Conservation (phyloP, 2,113 vertebrate genomes). For the Monopterus albus region DNA sequence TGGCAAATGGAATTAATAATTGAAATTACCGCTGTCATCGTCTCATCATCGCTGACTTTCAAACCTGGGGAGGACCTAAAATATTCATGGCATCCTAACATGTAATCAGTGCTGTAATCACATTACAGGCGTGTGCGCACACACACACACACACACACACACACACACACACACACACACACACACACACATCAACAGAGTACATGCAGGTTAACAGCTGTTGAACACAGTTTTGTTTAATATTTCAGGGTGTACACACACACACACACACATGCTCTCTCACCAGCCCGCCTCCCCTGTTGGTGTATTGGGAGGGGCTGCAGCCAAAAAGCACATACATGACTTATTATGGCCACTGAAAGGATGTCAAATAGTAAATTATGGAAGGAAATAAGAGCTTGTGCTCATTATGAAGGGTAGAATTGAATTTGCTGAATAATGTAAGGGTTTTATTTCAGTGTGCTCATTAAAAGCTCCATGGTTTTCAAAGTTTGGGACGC, state of each 20-base stretch:
- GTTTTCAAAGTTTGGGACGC: slow-evolving; percentile 5
- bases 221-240: slow-evolving; percentile 56
- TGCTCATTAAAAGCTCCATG: slow-evolving; percentile 38
- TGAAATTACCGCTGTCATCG: slow-evolving; percentile 14
- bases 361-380: slow-evolving; percentile 30
- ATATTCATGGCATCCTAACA: slow-evolving; percentile 52
- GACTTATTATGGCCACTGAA: slow-evolving; percentile 55
- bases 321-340: slow-evolving; percentile 42
- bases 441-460: slow-evolving; percentile 12
- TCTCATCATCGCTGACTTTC: slow-evolving; percentile 34
- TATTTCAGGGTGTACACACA: slow-evolving; percentile 55
- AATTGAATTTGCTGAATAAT: slow-evolving; percentile 14
- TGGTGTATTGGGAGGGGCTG: slow-evolving; percentile 9
- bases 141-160: slow-evolving; percentile 17
- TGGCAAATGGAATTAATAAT: slow-evolving; percentile 16
- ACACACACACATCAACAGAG: slow-evolving; percentile 12
- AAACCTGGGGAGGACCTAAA: slow-evolving; percentile 38
- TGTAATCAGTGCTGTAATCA: slow-evolving; percentile 36
- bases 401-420: slow-evolving; percentile 18
- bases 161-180: slow-evolving; percentile 8
- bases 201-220: slow-evolving; percentile 58
- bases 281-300: slow-evolving; percentile 38
- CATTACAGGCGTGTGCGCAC: too few species aligned
- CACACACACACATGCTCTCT: too few species aligned
- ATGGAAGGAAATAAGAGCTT: slow-evolving; percentile 39